Percentiles rank a stretch among this genome's conserved stretches.
These are phyloP conservation scores for Clarias platycephalus DNA, from an alignment of 2,797 vertebrate genomes.

Conservation along the genomic window DNA sequence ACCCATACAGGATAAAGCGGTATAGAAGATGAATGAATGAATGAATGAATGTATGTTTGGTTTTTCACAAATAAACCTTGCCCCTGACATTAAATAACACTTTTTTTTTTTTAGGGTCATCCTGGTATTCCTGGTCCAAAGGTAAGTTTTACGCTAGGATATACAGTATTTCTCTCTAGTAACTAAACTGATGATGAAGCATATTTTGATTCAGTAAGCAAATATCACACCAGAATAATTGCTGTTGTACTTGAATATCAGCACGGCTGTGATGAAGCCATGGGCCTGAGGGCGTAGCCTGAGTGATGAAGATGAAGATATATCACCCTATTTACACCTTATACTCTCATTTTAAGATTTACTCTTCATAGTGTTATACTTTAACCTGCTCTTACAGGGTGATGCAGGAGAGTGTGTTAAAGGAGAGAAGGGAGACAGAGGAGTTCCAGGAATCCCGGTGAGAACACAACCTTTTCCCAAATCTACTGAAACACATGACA, in stretches of 20 bases:
- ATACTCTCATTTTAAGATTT: not conserved
- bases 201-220: not conserved
- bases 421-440: conserved; percentile 75
- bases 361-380: not conserved
- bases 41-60: too few species aligned
- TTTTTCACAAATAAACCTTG: not conserved
- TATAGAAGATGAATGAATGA: too few species aligned
- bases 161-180: not conserved
- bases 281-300: too few species aligned
- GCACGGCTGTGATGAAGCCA: too few species aligned
- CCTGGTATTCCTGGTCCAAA: conserved; percentile 56
- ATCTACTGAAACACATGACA: not conserved
- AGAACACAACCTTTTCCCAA: conserved; percentile 56
- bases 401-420: conserved; percentile 74
- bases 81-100: not conserved
- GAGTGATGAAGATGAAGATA: too few species aligned
- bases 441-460: conserved; percentile 71
- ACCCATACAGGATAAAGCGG: too few species aligned
- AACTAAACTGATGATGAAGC: not conserved
- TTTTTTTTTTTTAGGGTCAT: conserved; percentile 53
- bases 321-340: too few species aligned
- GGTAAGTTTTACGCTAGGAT: conserved; percentile 33
- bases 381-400: conserved; percentile 49
- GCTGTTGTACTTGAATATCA: too few species aligned
- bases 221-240: too few species aligned